A percentile compares a stretch with the other conserved stretches of the same genome.
Conservation (phyloP, 2,797 vertebrate species). For the Ptychadena robeensis region DNA sequence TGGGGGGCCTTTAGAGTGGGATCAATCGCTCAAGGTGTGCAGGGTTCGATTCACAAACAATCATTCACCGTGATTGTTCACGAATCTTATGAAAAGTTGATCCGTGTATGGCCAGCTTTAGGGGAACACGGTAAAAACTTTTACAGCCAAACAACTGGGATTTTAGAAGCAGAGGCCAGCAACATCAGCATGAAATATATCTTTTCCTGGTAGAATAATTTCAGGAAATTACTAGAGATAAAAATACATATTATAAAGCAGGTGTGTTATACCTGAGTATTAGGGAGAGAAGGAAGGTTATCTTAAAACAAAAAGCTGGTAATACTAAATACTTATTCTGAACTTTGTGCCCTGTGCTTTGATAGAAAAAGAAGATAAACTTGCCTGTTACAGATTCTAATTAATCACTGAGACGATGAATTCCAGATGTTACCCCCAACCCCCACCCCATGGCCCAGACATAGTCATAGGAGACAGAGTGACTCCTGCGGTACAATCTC, state of each 20-base stretch:
- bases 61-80: no score
- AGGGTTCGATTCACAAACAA: no score
- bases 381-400: conserved; percentile 45
- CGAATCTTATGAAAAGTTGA: no score
- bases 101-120: no score
- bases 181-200: background rate
- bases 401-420: conserved; percentile 49
- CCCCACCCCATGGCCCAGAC: conserved; percentile 42
- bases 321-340: background rate
- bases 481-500: conserved; percentile 58
- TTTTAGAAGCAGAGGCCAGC: no score
- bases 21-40: no score
- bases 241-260: background rate
- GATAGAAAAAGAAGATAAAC: conserved; percentile 40
- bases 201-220: background rate
- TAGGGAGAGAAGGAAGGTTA: background rate
- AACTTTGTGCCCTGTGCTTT: background rate
- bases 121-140: no score
- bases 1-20: no score
- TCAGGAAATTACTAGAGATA: background rate
- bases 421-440: conserved; percentile 53
- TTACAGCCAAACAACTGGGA: no score
- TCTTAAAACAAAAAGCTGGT: background rate
- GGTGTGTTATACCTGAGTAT: background rate
- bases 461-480: conserved; percentile 56